These are phyloP conservation scores for Oreotragus oreotragus DNA, from an alignment of 2,113 vertebrate genomes.

Conservation along the genomic window DNA sequence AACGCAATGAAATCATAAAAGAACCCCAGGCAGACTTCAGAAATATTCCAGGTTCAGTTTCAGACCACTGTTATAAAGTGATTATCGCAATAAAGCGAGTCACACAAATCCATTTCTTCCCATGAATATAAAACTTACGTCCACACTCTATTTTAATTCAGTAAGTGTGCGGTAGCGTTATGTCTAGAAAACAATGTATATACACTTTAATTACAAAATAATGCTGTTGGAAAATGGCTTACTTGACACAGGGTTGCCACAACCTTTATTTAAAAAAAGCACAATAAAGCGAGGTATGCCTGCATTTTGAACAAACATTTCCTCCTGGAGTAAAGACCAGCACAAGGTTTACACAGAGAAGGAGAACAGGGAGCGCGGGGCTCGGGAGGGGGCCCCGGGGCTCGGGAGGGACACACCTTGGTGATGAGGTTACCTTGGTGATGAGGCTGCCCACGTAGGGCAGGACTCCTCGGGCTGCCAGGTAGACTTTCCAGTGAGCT, in stretches of 20 bases:
- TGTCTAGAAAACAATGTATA: not conserved
- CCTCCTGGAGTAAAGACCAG: not conserved
- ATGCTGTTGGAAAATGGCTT: not conserved
- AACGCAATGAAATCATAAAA: not conserved
- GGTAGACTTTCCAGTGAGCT: constrained; percentile 97
- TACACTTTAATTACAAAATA: not conserved
- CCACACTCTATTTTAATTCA: not conserved
- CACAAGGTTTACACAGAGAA: no score
- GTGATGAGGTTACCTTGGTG: constrained; percentile 98
- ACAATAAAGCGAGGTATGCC: not conserved
- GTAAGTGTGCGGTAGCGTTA: not conserved
- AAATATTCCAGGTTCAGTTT: not conserved
- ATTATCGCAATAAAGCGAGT: not conserved
- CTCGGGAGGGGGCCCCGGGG: not conserved
- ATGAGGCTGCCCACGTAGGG: constrained; percentile 97
- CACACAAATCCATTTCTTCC: not conserved
- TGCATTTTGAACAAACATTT: not conserved
- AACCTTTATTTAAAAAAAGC: not conserved
- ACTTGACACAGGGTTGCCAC: not conserved
- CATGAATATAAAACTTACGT: not conserved
- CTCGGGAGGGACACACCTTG: constrained; percentile 82
- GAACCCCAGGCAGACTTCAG: not conserved
- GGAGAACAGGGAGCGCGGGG: not conserved
- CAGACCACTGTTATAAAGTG: not conserved
- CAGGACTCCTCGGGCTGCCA: constrained; percentile 95